Evolutionary conservation across 2,888 invertebrate genomes (phyloP), one percentile per base, ranked within the genome.

Genomic region (Macrophya annulata): DNA sequence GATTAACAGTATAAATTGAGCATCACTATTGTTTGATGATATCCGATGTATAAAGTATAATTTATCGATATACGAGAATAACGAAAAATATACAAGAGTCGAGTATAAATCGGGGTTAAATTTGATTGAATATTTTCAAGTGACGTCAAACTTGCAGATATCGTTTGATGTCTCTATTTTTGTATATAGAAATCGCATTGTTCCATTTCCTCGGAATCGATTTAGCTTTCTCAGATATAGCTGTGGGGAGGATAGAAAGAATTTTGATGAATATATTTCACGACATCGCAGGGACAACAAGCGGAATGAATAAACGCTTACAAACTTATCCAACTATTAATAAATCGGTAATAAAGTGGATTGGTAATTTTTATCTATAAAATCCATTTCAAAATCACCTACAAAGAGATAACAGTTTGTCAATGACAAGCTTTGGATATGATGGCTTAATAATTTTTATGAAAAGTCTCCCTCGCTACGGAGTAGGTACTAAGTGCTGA

Each of bases 231-330:
- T 72, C 43, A 17, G 25, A 25, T 25, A 12, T 31, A 21, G 43
- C 15, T 25, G 40, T 17, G 17, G 15, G 72, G 5, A 43, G 3
- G 10, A 37, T 25, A 21, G 25, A 5, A 59, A 79, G 59, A 79
- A 79, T 79, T 79, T 59, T 55, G 25, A 79, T 79, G 37, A 79
- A 81, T 81, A 81, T 81, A 62, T 62, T 43, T 74, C 51, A 17
- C 51, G 51, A 21, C 74, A 8, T 77, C 31, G 77, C 77, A 31
- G 31, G 31, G 51, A 55, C 37, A 12, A 55, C 37, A 12, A 9
- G 15, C 48, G 15, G 21, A 55, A 77, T 77, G 51, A 37, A 77
- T 6, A 37, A 48, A 76, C 15, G 9, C 45, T 17, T 6, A 55
- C 37, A 77, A 31, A 45, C 55, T 17, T 3, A n/a, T 37, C 4